Evolutionary conservation across 1,140 invertebrate species (phyloP).

Genomic region (Hylaeus volcanicus): DNA sequence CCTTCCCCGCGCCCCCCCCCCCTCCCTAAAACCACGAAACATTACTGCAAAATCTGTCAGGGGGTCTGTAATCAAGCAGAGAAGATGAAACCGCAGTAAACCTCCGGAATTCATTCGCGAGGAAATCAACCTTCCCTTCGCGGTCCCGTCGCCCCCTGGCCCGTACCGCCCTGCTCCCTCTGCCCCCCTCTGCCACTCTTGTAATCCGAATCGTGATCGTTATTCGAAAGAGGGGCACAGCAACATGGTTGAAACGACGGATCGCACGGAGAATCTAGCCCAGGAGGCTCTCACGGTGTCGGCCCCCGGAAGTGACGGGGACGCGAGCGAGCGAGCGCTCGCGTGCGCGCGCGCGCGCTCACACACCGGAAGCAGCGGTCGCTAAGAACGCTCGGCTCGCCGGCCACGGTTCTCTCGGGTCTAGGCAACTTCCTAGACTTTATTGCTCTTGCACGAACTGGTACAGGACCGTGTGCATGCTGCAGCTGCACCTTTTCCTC

Average conservation of each 20-base stretch:
- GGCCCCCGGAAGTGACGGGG: slow-evolving; percentile 44
- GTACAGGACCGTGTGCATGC: slow-evolving; percentile 30
- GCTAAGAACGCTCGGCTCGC: slow-evolving; percentile 47
- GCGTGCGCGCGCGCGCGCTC: no score
- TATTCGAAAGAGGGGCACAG: neutral
- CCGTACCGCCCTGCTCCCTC: no score
- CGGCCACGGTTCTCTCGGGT: slow-evolving; percentile 15
- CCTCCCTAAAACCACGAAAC: neutral
- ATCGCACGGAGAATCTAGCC: neutral
- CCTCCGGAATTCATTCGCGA: neutral
- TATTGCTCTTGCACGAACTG: slow-evolving; percentile 53
- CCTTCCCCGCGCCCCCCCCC: neutral
- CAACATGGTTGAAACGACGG: neutral
- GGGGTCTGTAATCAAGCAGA: neutral
- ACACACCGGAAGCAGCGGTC: slow-evolving; percentile 46
- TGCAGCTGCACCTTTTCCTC: slow-evolving; percentile 47
- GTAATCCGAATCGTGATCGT: neutral
- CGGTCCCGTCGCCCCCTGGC: no score
- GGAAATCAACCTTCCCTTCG: neutral
- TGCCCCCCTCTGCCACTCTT: no score
- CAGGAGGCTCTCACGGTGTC: slow-evolving; percentile 46
- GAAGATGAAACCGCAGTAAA: neutral
- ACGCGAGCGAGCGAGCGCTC: neutral
- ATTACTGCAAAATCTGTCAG: slow-evolving; percentile 3
- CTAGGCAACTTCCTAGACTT: slow-evolving; percentile 56